These are phyloP conservation scores for Drosophila saltans DNA, from an alignment of 1,140 invertebrate species.

Conservation along the genomic window DNA sequence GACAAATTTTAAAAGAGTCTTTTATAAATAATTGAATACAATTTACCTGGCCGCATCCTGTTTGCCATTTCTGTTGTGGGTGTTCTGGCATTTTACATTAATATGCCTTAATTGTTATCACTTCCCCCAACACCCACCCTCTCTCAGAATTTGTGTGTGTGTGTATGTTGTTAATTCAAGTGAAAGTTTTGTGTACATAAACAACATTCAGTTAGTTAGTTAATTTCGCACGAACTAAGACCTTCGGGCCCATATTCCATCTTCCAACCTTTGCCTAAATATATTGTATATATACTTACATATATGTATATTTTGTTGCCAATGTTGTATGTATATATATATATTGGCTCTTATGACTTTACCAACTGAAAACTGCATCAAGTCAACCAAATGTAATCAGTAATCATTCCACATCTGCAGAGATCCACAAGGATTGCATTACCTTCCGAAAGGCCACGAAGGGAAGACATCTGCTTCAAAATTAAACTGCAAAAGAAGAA, in stretches of 20 bases:
- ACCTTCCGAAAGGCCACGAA: no score
- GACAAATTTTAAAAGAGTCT: slow-evolving; percentile 78
- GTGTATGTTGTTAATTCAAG: slow-evolving; percentile 61
- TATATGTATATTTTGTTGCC: no score
- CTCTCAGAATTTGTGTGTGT: neutral
- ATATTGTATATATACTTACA: no score
- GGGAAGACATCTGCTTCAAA: no score
- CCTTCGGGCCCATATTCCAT: neutral
- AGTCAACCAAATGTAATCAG: no score
- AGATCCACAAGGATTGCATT: no score
- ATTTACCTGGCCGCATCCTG: slow-evolving; percentile 60
- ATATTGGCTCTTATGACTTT: no score
- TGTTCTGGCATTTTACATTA: slow-evolving; percentile 27
- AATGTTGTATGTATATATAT: no score
- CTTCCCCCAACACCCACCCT: slow-evolving; percentile 5
- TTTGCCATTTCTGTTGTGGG: slow-evolving; percentile 44
- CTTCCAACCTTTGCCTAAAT: neutral
- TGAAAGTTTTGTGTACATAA: slow-evolving; percentile 38
- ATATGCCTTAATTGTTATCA: slow-evolving; percentile 36
- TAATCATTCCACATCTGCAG: no score
- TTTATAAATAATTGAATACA: slow-evolving; percentile 73
- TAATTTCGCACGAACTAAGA: slow-evolving; percentile 19
- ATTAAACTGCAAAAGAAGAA: no score
- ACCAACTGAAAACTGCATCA: no score
- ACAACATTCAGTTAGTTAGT: slow-evolving; percentile 27